Percentiles rank a stretch among this genome's conserved stretches.
Conservation (phyloP, 35 echinoderm and acorn worm genomes). For the Lytechinus pictus region DNA sequence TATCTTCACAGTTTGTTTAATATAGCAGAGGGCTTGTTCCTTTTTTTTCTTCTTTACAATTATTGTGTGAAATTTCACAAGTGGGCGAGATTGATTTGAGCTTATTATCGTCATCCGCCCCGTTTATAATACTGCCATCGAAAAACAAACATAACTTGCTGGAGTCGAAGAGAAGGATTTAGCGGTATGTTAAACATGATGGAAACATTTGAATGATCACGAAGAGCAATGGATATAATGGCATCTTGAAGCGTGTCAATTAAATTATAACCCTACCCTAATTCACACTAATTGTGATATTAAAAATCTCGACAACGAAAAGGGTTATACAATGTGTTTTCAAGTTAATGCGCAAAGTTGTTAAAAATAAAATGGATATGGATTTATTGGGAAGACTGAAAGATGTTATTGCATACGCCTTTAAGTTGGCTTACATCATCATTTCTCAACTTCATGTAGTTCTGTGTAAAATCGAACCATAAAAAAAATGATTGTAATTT, state of each 20-base stretch:
- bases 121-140: neutral
- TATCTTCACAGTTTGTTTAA: constrained; percentile 40
- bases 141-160: neutral
- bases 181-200: neutral
- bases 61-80: constrained; percentile 45
- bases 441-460: no score
- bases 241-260: neutral
- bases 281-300: neutral
- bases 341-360: neutral
- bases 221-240: no score
- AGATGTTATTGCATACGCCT: no score
- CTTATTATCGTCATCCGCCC: neutral
- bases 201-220: neutral
- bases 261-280: neutral
- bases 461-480: neutral
- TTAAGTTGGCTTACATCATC: no score
- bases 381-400: no score
- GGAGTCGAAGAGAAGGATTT: neutral
- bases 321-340: neutral
- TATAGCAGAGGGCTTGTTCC: constrained; percentile 12
- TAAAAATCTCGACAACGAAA: neutral
- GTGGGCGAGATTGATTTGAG: constrained; percentile 23
- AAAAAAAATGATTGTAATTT: neutral
- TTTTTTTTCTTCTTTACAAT: neutral
- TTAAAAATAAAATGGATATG: no score